Conservation (phyloP, 2,797 vertebrate species). For the Channallabes apus region DNA sequence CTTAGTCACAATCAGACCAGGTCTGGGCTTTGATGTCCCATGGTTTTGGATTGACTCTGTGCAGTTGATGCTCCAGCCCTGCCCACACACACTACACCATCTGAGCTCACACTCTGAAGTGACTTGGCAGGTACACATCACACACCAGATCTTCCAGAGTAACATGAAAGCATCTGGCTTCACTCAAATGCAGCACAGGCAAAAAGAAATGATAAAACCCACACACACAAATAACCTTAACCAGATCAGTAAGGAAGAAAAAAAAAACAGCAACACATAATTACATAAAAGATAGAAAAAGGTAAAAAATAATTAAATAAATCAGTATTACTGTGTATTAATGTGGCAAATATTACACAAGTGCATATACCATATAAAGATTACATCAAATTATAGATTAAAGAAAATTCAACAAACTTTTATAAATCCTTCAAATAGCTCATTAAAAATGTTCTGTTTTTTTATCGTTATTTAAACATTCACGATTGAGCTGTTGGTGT, state of each 20-base stretch:
- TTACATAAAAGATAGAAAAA: not conserved
- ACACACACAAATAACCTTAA: constrained; percentile 5
- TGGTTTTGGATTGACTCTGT: constrained; percentile 29
- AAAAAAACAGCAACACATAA: not conserved
- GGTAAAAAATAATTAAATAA: too few relatives aligned
- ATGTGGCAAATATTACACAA: not conserved
- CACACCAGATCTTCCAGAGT: constrained; percentile 23
- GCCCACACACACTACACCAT: constrained; percentile 7
- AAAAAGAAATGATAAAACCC: not conserved
- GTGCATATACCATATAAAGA: not conserved
- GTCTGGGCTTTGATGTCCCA: constrained; percentile 9
- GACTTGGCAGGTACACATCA: constrained; percentile 36
- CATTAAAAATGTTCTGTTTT: not conserved
- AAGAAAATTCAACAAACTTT: not conserved
- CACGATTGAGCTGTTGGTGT: not conserved
- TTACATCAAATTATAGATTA: not conserved
- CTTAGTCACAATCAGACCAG: constrained; percentile 17
- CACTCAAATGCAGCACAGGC: constrained; percentile 23
- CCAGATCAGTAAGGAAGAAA: not conserved
- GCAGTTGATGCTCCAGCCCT: not conserved
- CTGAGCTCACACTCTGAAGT: constrained; percentile 18
- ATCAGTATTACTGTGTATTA: not conserved
- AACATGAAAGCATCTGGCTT: constrained; percentile 40
- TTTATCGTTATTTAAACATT: too few relatives aligned
- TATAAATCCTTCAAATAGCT: not conserved